Evolutionary conservation across 2,113 vertebrate genomes (phyloP).

Genomic region (Empidonax traillii): DNA sequence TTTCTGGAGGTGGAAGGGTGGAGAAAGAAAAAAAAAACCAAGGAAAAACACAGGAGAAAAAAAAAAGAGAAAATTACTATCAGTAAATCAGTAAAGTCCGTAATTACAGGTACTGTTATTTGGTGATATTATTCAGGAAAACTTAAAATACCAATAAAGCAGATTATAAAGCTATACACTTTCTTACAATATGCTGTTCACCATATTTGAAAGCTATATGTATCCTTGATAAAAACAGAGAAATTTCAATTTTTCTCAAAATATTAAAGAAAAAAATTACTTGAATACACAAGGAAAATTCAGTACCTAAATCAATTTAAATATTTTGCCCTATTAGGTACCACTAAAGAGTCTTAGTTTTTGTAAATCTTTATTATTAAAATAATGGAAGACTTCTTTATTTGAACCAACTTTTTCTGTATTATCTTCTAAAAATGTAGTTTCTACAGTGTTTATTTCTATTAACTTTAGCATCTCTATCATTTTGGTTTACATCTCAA

Average conservation of each 20-base stretch:
- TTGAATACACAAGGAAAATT: background rate
- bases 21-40: background rate
- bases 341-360: background rate
- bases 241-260: background rate
- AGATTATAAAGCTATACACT: background rate
- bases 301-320: background rate
- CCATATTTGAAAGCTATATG: background rate
- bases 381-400: background rate
- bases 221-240: background rate
- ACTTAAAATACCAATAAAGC: background rate
- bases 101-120: background rate
- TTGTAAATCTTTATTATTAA: background rate
- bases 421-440: background rate
- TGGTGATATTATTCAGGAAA: fast-evolving
- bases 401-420: background rate
- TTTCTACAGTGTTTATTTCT: background rate
- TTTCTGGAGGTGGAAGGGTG: constrained; percentile 67
- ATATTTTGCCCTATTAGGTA: background rate
- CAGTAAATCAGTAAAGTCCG: background rate
- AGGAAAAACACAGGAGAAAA: background rate
- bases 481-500: background rate
- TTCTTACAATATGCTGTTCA: background rate
- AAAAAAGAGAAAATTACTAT: background rate
- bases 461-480: background rate
- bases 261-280: background rate